A percentile compares a stretch with the other conserved stretches of the same genome.
phyloP scores from a whole-genome alignment of 2,113 vertebrate species.

The Microcebus murinus region DNA sequence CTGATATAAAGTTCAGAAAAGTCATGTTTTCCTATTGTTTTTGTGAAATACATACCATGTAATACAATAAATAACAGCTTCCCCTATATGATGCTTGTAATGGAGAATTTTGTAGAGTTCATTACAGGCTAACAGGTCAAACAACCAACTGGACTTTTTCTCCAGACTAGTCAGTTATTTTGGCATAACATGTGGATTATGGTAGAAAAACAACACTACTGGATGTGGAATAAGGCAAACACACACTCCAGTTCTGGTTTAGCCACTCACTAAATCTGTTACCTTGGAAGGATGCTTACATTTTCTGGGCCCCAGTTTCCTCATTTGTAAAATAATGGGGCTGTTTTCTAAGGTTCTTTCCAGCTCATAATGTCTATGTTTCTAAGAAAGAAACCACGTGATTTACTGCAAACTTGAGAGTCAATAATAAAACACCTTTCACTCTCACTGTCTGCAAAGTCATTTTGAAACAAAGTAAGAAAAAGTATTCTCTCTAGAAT shows the following conservation, averaged over 20 bases:
- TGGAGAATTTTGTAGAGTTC: background rate
- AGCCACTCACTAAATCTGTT: background rate
- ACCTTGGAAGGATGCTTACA: background rate
- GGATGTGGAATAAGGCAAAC: background rate
- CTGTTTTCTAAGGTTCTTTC: conserved; percentile 66
- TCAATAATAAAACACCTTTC: conserved; percentile 29
- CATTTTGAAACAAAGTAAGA: conserved; percentile 54
- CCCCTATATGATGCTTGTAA: background rate
- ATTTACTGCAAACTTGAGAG: conserved; percentile 64
- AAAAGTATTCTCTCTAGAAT: conserved; percentile 9
- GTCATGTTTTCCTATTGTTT: background rate
- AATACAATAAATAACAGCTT: background rate
- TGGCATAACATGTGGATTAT: background rate
- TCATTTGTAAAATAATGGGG: background rate
- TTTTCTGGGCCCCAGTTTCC: background rate
- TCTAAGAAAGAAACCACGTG: conserved; percentile 74
- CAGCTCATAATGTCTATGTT: conserved; percentile 47
- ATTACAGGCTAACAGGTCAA: background rate
- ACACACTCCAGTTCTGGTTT: background rate
- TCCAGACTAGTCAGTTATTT: background rate
- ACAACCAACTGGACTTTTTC: background rate
- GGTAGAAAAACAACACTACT: background rate
- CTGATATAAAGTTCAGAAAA: background rate
- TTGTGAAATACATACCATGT: background rate
- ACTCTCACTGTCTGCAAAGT: conserved; percentile 49